These are phyloP conservation scores for Pristionchus arcanus DNA, from an alignment of 2,888 invertebrate genomes.

Conservation along the genomic window DNA sequence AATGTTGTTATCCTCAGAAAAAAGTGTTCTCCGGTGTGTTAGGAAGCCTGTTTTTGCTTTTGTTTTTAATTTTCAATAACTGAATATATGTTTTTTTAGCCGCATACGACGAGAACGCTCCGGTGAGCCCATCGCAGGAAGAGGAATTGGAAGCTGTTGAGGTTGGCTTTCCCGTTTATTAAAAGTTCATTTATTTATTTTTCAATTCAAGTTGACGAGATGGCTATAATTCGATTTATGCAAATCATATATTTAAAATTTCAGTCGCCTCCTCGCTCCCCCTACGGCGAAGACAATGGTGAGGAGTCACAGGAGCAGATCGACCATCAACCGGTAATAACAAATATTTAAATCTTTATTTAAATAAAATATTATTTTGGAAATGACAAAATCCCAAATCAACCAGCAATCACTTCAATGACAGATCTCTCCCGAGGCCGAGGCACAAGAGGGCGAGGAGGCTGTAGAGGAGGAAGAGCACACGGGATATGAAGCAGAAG, in stretches of 20 bases:
- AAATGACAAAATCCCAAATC: too few species aligned
- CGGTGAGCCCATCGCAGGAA: background rate
- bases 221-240: too few species aligned
- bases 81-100: background rate
- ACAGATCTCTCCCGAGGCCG: slow-evolving; percentile 20
- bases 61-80: background rate
- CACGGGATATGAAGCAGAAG: background rate
- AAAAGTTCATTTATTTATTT: background rate
- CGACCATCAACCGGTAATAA: slow-evolving; percentile 22
- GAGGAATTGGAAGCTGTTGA: background rate
- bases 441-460: background rate
- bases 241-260: too few species aligned
- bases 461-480: background rate
- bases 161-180: background rate
- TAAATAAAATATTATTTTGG: too few species aligned
- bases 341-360: background rate
- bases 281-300: background rate
- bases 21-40: background rate
- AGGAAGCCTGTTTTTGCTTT: background rate
- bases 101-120: background rate
- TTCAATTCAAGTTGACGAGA: background rate
- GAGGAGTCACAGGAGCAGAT: slow-evolving; percentile 38
- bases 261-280: background rate
- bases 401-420: background rate
- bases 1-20: background rate